These are phyloP conservation scores for Hipposideros armiger DNA, from an alignment of 2,113 vertebrate species.

Conservation along the genomic window DNA sequence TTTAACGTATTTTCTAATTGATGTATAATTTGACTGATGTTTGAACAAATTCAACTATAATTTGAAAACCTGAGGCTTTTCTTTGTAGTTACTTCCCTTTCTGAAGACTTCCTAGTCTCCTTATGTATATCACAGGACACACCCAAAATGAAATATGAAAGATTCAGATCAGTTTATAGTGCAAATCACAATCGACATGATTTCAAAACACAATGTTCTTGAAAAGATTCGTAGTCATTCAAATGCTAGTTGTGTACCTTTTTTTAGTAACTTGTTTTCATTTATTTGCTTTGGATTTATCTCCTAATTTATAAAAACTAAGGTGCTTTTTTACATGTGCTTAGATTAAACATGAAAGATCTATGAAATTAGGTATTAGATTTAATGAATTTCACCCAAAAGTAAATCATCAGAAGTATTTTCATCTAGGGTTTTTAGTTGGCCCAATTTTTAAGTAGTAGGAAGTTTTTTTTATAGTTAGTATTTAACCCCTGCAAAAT, in stretches of 20 bases:
- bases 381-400: slow-evolving; percentile 41
- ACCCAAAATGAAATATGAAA: background rate
- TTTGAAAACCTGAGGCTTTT: slow-evolving; percentile 11
- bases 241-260: background rate
- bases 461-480: slow-evolving; percentile 14
- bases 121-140: background rate
- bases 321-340: background rate
- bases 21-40: slow-evolving; percentile 43
- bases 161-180: background rate
- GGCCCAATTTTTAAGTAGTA: slow-evolving; percentile 38
- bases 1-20: slow-evolving; percentile 63
- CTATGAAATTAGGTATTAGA: background rate
- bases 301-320: background rate
- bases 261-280: slow-evolving; percentile 30
- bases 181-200: background rate
- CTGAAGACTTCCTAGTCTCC: slow-evolving; percentile 6
- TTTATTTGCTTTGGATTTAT: slow-evolving; percentile 21
- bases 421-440: background rate
- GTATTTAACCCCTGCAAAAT: background rate
- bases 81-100: slow-evolving; percentile 32
- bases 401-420: slow-evolving; percentile 27
- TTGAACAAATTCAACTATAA: slow-evolving; percentile 16
- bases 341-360: background rate
- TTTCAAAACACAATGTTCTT: slow-evolving; percentile 40
- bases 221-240: background rate